phyloP scores from a whole-genome alignment of 2,888 invertebrate species.

The Aleiodes leptofemur region DNA sequence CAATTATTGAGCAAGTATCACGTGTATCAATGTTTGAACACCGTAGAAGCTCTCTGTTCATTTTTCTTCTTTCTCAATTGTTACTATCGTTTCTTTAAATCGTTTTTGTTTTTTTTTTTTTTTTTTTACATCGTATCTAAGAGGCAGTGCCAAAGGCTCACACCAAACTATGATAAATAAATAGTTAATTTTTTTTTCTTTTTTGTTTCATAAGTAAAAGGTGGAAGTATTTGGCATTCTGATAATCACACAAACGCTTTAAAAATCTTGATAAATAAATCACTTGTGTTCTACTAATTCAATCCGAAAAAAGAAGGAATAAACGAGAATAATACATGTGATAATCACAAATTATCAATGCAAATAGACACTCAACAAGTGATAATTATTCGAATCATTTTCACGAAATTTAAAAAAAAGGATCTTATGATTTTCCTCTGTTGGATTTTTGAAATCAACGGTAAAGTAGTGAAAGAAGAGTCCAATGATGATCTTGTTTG shows the following conservation, averaged over 20 bases:
- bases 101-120: too few species aligned
- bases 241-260: slow-evolving; percentile 13
- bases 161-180: slow-evolving; percentile 42
- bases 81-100: background rate
- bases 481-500: too few species aligned
- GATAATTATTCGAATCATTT: too few species aligned
- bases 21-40: slow-evolving; percentile 50
- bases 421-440: too few species aligned
- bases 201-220: background rate
- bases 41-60: slow-evolving; percentile 44
- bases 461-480: too few species aligned
- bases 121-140: slow-evolving; percentile 38
- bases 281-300: too few species aligned
- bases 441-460: too few species aligned
- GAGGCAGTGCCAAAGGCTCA: slow-evolving; percentile 49
- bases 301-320: too few species aligned
- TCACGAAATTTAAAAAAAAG: too few species aligned
- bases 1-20: slow-evolving; percentile 54
- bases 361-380: too few species aligned
- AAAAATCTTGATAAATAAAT: background rate
- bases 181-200: slow-evolving; percentile 20
- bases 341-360: too few species aligned
- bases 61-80: slow-evolving; percentile 25
- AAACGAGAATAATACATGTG: too few species aligned
- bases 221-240: slow-evolving; percentile 32